Conservation (phyloP, 1,140 invertebrate genomes). For the Lithobius niger region DNA sequence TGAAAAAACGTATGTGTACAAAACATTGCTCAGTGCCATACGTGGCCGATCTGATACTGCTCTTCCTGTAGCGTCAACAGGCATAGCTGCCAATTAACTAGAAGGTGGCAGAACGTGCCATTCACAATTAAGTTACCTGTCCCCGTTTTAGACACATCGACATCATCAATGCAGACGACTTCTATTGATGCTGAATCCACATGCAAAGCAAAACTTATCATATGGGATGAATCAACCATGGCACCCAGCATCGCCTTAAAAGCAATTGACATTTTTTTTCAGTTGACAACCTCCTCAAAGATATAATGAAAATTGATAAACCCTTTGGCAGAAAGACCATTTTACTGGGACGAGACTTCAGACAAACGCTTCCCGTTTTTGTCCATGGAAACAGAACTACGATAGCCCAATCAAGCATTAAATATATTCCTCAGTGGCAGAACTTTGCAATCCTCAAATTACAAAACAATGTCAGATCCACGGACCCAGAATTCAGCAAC, state of each 20-base stretch:
- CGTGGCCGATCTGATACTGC: neutral
- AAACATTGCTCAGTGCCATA: neutral
- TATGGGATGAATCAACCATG: constrained; percentile 24
- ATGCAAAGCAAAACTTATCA: constrained; percentile 15
- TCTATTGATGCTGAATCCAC: constrained; percentile 11
- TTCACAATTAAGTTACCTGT: constrained; percentile 13
- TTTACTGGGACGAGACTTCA: constrained; percentile 23
- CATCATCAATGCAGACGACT: constrained; percentile 11
- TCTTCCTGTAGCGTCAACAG: constrained; percentile 17
- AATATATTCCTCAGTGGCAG: constrained; percentile 21
- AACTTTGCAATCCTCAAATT: constrained; percentile 10
- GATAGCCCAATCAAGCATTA: constrained; percentile 19
- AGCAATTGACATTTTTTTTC: too few species aligned
- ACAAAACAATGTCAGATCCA: neutral
- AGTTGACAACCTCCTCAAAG: constrained; percentile 17
- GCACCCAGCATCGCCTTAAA: constrained; percentile 13
- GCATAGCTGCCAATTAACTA: constrained; percentile 24
- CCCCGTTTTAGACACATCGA: constrained; percentile 12
- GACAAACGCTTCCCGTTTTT: constrained; percentile 22
- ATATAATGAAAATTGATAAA: constrained; percentile 14
- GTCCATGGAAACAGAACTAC: constrained; percentile 13
- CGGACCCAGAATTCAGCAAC: neutral
- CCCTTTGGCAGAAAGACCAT: constrained; percentile 22
- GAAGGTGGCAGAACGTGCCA: constrained; percentile 18
- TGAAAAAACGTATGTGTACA: neutral